These are phyloP conservation scores for Cricetomys ansorgei DNA, from an alignment of 2,113 vertebrate species.

Conservation along the genomic window DNA sequence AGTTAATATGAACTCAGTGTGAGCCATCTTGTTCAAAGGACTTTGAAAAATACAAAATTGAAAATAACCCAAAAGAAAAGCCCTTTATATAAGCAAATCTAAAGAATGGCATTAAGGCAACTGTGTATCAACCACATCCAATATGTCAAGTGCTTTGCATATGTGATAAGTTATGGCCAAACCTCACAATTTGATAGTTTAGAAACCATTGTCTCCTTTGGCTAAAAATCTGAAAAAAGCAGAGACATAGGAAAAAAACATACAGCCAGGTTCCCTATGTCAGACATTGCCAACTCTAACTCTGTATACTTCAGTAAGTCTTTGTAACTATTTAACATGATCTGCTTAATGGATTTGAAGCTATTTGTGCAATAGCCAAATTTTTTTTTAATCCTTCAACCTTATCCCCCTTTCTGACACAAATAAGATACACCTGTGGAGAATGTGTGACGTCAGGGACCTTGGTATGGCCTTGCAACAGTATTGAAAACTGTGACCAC, in stretches of 20 bases:
- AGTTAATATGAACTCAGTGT: neutral
- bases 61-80: neutral
- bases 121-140: neutral
- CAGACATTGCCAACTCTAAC: neutral
- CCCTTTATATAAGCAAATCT: neutral
- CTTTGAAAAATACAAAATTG: neutral
- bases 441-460: neutral
- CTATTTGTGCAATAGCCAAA: neutral
- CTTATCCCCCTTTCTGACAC: neutral
- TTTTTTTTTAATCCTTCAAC: neutral
- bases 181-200: neutral
- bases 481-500: neutral
- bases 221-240: neutral
- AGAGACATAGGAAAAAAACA: neutral
- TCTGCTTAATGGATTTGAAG: neutral
- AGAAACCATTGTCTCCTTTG: neutral
- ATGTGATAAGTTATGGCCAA: neutral
- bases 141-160: neutral
- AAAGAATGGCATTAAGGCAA: neutral
- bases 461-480: neutral
- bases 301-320: neutral
- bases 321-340: neutral
- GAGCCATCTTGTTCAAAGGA: neutral
- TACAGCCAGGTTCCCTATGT: neutral
- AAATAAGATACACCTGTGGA: neutral